Percentiles rank a stretch among this genome's conserved stretches.
phyloP scores from a whole-genome alignment of 2,888 invertebrate species.

The Podotricha telesiphe region DNA sequence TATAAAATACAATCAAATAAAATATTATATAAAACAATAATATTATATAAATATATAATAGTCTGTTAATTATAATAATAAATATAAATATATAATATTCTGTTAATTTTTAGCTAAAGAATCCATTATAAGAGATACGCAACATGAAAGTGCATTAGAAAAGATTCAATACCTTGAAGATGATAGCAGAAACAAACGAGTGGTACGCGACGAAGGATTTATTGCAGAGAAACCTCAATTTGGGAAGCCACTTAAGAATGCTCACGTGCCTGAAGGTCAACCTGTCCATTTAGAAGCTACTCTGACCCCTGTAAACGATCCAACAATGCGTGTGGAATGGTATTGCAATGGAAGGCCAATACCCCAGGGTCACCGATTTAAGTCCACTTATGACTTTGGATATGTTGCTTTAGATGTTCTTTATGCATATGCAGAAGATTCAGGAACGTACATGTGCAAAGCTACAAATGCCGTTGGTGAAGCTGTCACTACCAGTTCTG shows the following conservation, averaged over 20 bases:
- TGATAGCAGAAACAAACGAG: slow-evolving; percentile 89
- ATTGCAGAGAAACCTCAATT: slow-evolving; percentile 94
- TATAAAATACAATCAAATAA: slow-evolving; percentile 1
- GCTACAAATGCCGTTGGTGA: slow-evolving; percentile 97
- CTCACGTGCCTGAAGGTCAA: slow-evolving; percentile 92
- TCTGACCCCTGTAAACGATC: slow-evolving; percentile 98
- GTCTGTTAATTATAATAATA: too few species aligned
- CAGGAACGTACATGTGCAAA: slow-evolving; percentile 98
- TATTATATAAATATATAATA: background rate
- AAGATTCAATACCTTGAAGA: slow-evolving; percentile 97
- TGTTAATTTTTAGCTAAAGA: slow-evolving; percentile 86
- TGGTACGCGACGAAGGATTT: slow-evolving; percentile 88
- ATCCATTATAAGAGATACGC: slow-evolving; percentile 93
- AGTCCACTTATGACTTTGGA: slow-evolving; percentile 98
- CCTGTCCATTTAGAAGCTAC: slow-evolving; percentile 97
- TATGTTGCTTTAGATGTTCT: slow-evolving; percentile 98
- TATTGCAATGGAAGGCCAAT: slow-evolving; percentile 97
- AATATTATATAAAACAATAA: background rate
- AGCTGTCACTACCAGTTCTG: slow-evolving; percentile 95
- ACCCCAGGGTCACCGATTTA: slow-evolving; percentile 96
- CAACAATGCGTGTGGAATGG: slow-evolving; percentile 99
- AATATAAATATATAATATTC: too few species aligned
- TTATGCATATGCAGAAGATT: slow-evolving; percentile 98
- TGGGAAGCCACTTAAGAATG: slow-evolving; percentile 93
- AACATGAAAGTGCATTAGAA: slow-evolving; percentile 95